phyloP scores from a whole-genome alignment of 30 jellyfish, hydroid and myxozoan genomes.

The Hydra vulgaris region DNA sequence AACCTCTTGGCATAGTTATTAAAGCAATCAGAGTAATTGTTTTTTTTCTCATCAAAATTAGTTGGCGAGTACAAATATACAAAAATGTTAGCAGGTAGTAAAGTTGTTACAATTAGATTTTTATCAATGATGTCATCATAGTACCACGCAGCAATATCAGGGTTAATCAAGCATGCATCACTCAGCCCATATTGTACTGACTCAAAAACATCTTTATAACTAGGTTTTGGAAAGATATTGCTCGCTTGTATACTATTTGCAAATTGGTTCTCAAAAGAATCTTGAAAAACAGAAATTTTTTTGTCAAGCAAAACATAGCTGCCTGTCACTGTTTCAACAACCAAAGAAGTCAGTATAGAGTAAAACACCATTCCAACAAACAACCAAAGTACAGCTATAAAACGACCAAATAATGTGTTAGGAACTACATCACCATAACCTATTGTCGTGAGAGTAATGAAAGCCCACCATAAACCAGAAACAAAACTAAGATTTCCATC shows the following conservation, averaged over 20 bases:
- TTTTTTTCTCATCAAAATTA: background rate
- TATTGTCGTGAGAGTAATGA: slow-evolving; percentile 30
- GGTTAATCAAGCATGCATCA: slow-evolving; percentile 17
- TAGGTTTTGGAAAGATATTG: slow-evolving; percentile 6
- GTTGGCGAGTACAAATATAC: background rate
- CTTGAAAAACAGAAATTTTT: slow-evolving; percentile 13
- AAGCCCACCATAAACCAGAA: slow-evolving; percentile 33
- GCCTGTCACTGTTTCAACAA: slow-evolving; percentile 22
- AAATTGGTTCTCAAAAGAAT: slow-evolving; percentile 12
- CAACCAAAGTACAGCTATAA: slow-evolving; percentile 15
- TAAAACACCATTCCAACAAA: slow-evolving; percentile 21
- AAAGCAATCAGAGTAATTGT: background rate
- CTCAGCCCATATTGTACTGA: slow-evolving; percentile 17
- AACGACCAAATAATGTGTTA: slow-evolving; percentile 14
- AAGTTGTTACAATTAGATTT: slow-evolving; percentile 7
- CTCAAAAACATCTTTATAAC: slow-evolving; percentile 19
- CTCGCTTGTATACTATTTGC: slow-evolving; percentile 9
- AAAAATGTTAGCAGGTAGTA: slow-evolving; percentile 19
- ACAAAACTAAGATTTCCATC: background rate
- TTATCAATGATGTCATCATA: slow-evolving; percentile 11
- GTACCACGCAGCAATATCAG: slow-evolving; percentile 40
- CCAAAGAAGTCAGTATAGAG: slow-evolving; percentile 16
- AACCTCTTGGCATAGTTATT: background rate
- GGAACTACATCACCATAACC: slow-evolving; percentile 37
- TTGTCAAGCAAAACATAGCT: background rate